Conservation (phyloP, 2,888 invertebrate species). For the Epistrophe grossulariae region DNA sequence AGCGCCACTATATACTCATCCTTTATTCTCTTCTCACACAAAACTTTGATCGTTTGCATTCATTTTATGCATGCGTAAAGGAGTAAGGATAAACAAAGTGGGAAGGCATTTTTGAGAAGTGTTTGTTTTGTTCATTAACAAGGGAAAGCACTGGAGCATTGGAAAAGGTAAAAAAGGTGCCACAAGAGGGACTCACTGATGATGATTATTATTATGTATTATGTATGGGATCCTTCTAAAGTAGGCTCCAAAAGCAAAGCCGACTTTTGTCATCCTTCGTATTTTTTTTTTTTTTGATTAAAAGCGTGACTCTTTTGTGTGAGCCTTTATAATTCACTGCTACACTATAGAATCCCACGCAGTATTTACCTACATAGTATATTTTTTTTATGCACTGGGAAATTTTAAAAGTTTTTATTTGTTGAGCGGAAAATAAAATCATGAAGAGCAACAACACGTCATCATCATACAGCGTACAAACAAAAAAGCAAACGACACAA, state of each 20-base stretch:
- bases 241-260: conserved; percentile 45
- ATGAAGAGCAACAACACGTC: conserved; percentile 24
- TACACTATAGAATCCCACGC: conserved; percentile 8
- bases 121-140: conserved; percentile 72
- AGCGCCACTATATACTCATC: conserved; percentile 23
- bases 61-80: conserved; percentile 60
- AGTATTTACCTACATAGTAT: not conserved
- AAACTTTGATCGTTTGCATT: conserved; percentile 56
- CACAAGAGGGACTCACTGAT: conserved; percentile 36
- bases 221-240: not conserved
- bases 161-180: conserved; percentile 36
- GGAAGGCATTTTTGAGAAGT: conserved; percentile 44
- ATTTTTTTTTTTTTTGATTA: not conserved
- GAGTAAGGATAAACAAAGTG: conserved; percentile 45
- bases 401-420: conserved; percentile 65
- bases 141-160: conserved; percentile 43
- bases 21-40: conserved; percentile 41
- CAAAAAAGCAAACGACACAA: conserved; percentile 23
- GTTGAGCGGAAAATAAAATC: conserved; percentile 43
- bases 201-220: not conserved
- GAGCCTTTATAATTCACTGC: conserved; percentile 8
- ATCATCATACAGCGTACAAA: conserved; percentile 19
- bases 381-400: conserved; percentile 3
- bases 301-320: conserved; percentile 31
- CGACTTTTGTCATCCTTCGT: conserved; percentile 56